These are phyloP conservation scores for Uromys caudimaculatus DNA, from an alignment of 2,797 vertebrate species.

Conservation along the genomic window DNA sequence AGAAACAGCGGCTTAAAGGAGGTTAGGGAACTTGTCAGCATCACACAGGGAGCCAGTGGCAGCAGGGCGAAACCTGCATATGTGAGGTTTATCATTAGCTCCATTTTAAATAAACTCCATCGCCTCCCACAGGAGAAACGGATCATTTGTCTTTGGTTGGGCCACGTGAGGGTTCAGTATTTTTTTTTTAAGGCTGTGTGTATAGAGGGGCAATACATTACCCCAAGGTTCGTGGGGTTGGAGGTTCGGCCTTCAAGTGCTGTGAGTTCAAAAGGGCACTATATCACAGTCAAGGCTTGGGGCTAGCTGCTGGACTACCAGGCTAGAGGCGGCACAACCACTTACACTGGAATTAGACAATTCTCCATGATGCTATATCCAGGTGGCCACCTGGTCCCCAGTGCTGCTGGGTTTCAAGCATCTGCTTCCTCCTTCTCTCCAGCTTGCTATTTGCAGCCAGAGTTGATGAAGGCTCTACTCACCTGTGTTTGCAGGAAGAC, in stretches of 20 bases:
- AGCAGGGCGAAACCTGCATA: not conserved
- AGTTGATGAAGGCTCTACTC: not conserved
- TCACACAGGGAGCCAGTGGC: not conserved
- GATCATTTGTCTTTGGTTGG: not conserved
- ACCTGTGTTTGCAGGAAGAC: conserved; percentile 68
- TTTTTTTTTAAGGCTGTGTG: not conserved
- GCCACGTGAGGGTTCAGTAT: not conserved
- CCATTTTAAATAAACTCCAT: not conserved
- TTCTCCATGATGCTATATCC: not conserved
- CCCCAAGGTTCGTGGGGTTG: not conserved
- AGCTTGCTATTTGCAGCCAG: conserved; percentile 47
- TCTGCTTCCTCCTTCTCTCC: not conserved
- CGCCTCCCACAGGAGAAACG: not conserved
- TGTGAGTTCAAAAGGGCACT: not conserved
- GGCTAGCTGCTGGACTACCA: not conserved
- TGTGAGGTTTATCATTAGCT: conserved; percentile 24
- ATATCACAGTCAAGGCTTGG: not conserved
- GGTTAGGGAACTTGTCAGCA: conserved; percentile 22
- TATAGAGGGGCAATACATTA: not conserved
- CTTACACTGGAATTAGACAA: not conserved
- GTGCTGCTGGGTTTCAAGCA: fast-evolving
- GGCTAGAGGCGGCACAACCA: fast-evolving
- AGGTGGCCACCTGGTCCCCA: not conserved
- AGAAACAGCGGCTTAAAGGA: conserved; percentile 45
- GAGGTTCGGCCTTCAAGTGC: not conserved